Evolutionary conservation across 2,797 vertebrate genomes (phyloP).

Genomic region (Pangasius sanitwongsei): DNA sequence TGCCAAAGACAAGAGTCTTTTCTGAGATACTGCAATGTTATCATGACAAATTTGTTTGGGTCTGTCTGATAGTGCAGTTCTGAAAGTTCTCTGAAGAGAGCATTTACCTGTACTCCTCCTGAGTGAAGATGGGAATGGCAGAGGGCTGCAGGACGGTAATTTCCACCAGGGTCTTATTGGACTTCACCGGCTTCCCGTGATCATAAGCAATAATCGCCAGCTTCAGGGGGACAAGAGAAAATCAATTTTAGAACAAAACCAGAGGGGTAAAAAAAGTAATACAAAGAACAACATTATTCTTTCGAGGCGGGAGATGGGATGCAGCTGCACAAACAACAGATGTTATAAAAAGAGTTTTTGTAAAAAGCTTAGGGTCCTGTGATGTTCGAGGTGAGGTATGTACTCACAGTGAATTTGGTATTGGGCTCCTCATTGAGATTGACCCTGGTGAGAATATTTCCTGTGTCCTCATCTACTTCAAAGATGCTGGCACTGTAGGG

Average conservation of each 20-base stretch:
- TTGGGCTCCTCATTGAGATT: constrained; percentile 97
- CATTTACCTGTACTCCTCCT: constrained; percentile 92
- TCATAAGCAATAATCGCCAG: constrained; percentile 91
- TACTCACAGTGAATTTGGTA: constrained; percentile 87
- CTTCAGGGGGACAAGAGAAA: constrained; percentile 68
- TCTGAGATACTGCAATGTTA: neutral
- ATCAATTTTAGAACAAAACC: constrained; percentile 35
- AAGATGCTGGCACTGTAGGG: constrained; percentile 94
- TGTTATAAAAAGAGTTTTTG: neutral
- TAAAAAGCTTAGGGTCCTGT: neutral
- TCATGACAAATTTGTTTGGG: neutral
- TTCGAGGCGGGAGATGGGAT: neutral
- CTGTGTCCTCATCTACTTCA: constrained; percentile 85
- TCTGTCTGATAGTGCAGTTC: neutral
- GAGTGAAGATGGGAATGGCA: constrained; percentile 93
- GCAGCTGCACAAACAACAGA: neutral
- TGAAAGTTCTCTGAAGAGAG: constrained; percentile 3
- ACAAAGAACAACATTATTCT: neutral
- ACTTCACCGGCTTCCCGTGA: constrained; percentile 88
- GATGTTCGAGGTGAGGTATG: neutral
- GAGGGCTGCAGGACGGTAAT: constrained; percentile 94
- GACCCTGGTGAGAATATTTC: constrained; percentile 86
- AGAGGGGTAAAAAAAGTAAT: neutral
- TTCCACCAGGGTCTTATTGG: constrained; percentile 84
- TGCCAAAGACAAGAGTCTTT: neutral